Conservation (phyloP, 2,113 vertebrate species). For the Gracilinanus agilis region DNA sequence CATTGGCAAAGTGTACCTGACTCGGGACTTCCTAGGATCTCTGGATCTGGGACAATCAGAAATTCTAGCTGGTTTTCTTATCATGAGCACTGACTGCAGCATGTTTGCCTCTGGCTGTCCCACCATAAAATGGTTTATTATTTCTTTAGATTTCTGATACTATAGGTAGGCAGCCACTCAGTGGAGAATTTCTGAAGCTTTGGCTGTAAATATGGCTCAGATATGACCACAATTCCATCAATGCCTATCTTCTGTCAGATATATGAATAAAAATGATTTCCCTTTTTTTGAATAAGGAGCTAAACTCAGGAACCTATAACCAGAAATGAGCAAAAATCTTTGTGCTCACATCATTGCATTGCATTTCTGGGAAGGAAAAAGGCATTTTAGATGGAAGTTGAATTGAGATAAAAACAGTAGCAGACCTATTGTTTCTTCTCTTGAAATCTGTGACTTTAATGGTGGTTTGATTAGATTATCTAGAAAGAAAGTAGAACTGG, state of each 20-base stretch:
- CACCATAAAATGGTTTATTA: neutral
- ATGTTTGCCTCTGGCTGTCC: neutral
- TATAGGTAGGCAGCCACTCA: neutral
- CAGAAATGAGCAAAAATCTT: slow-evolving; percentile 54
- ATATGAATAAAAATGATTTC: neutral
- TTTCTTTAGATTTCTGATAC: neutral
- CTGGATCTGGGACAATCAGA: neutral
- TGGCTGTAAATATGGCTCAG: neutral
- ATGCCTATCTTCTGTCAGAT: neutral
- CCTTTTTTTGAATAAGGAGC: slow-evolving; percentile 26
- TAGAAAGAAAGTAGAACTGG: slow-evolving; percentile 57
- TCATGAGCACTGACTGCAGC: neutral
- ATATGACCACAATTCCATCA: neutral
- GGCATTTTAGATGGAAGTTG: slow-evolving; percentile 25
- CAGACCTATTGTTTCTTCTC: slow-evolving; percentile 33
- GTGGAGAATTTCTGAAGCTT: neutral
- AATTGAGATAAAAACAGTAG: slow-evolving; percentile 39
- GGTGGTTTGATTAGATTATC: neutral
- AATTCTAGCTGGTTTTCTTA: neutral
- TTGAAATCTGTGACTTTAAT: slow-evolving; percentile 14
- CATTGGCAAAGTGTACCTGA: neutral
- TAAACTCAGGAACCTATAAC: slow-evolving; percentile 15
- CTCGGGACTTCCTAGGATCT: neutral
- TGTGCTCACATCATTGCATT: slow-evolving; percentile 21
- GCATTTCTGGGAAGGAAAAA: slow-evolving; percentile 13